Evolutionary conservation across 2,888 invertebrate species (phyloP), one percentile per base, ranked within the genome.

Genomic region (Catonia carolina): DNA sequence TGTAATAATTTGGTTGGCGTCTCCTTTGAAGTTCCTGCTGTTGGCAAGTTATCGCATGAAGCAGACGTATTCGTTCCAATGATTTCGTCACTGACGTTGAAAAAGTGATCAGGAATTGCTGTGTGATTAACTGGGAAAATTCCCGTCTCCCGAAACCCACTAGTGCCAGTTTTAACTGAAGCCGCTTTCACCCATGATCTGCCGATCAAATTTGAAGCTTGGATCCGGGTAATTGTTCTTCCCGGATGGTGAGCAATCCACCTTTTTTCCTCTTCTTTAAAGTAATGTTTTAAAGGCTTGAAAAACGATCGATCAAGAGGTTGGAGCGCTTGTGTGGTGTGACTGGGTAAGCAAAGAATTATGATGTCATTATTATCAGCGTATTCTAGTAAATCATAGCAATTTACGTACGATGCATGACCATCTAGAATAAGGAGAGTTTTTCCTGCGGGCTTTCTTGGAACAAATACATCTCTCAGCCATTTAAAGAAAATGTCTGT

Each of bases 181-280:
- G n/a, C n/a, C n/a, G n/a, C n/a, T n/a, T n/a, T n/a, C n/a, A n/a
- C n/a, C n/a, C n/a, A n/a, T n/a, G n/a, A n/a, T n/a, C n/a, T n/a
- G n/a, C n/a, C n/a, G n/a, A 37, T 37, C 37, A 37, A 37, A 14
- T 37, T 15, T 37, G 3, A n/a, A 37, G 37, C 37, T 7, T 37
- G 37, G 15, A 37, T 37, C 37, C 37, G 37, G 37, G 37, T 14
- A 5, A 37, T 37, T 37, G 37, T 37, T 37, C 37, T 37, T n/a
- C 37, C 37, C 15, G 37, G 37, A 37, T 37, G 37, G 15, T 7
- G n/a, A 37, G n/a, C 15, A 37, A 8, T 37, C 37, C 37, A 37
- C 10, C 10, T 37, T 37, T 37, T 37, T 37, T n/a, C 37, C 15
- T 37, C 37, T 37, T 37, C 37, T 15, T 37, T 37, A 37, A 37